These are phyloP conservation scores for Carassius auratus DNA, from an alignment of 2,113 vertebrate species.

Conservation along the genomic window DNA sequence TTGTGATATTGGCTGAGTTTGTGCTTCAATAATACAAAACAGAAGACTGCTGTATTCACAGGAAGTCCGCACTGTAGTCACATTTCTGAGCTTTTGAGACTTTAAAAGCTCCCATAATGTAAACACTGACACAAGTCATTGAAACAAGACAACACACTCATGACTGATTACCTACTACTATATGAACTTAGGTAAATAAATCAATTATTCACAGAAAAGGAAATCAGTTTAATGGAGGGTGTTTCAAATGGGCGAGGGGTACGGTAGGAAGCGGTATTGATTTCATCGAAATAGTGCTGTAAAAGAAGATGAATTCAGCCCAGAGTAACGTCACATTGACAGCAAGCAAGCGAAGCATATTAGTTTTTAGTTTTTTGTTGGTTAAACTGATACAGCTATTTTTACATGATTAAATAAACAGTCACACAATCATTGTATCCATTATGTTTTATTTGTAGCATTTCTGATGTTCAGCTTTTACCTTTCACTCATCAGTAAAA, in stretches of 20 bases:
- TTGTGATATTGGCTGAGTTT: not conserved
- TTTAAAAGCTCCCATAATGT: not conserved
- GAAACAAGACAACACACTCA: conserved; percentile 12
- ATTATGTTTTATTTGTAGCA: not conserved
- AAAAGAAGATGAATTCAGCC: not conserved
- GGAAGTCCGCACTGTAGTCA: conserved; percentile 28
- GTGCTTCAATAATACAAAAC: not conserved
- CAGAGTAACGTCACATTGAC: not conserved
- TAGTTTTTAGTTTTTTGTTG: not conserved
- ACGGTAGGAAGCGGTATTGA: conserved; percentile 8
- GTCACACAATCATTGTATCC: not conserved
- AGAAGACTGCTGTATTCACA: not conserved
- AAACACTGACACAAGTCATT: not conserved
- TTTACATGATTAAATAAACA: not conserved
- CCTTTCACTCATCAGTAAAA: not conserved
- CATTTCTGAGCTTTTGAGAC: conserved; percentile 43
- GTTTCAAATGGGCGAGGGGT: not conserved
- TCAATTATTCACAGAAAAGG: conserved; percentile 38
- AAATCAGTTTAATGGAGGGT: conserved; percentile 22
- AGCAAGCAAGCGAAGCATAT: not conserved
- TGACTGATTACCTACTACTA: conserved; percentile 2
- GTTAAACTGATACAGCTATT: not conserved
- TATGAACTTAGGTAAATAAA: conserved; percentile 34
- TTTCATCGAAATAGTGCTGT: not conserved
- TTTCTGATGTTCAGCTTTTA: not conserved